phyloP scores from a whole-genome alignment of 64 coral and sea anemone genomes.

The Montipora efflorescens region DNA sequence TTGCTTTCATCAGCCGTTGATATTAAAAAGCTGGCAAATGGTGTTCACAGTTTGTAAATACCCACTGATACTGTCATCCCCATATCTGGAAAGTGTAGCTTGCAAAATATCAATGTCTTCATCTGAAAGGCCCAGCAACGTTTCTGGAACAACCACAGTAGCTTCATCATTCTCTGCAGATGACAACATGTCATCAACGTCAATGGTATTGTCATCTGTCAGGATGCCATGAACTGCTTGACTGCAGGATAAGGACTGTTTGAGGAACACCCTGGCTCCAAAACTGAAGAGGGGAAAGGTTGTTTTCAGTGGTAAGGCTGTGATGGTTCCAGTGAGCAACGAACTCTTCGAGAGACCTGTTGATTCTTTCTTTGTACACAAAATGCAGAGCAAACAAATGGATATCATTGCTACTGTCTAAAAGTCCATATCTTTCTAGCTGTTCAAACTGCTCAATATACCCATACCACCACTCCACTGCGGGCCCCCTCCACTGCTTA shows the following conservation, averaged over 20 bases:
- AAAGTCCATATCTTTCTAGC: no score
- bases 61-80: not conserved
- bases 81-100: not conserved
- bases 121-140: not conserved
- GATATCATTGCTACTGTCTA: no score
- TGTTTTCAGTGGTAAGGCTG: no score
- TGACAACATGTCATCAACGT: not conserved
- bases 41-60: slow-evolving; percentile 9
- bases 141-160: slow-evolving; percentile 9
- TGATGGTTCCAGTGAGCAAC: no score
- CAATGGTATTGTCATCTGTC: slow-evolving; percentile 1
- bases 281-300: no score
- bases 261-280: not conserved
- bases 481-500: no score
- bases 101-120: not conserved
- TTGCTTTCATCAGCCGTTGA: not conserved
- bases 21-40: not conserved
- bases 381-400: no score
- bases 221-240: not conserved
- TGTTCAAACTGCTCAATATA: no score
- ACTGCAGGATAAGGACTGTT: not conserved
- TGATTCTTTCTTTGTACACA: no score
- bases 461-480: no score
- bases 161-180: slow-evolving; percentile 3
- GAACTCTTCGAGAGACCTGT: no score